phyloP scores from a whole-genome alignment of 2,888 invertebrate genomes.

The Lasiommata megera region DNA sequence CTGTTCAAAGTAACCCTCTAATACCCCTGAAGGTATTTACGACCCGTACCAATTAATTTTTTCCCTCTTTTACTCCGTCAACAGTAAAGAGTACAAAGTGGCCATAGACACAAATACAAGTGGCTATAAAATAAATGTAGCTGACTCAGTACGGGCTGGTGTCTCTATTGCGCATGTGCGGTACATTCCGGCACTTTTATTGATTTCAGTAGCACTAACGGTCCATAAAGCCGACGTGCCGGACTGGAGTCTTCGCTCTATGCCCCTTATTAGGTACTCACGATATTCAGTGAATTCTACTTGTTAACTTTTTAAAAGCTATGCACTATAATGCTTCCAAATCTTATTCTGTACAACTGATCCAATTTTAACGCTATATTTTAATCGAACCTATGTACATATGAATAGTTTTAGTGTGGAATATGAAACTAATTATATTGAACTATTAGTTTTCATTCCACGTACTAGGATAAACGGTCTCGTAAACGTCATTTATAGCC shows the following conservation, averaged over 20 bases:
- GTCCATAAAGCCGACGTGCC: constrained; percentile 79
- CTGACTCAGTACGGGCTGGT: constrained; percentile 70
- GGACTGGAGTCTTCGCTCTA: constrained; percentile 70
- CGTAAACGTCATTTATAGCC: constrained; percentile 59
- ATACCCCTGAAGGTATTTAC: constrained; percentile 48
- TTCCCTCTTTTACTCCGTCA: constrained; percentile 64
- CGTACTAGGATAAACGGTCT: constrained; percentile 54
- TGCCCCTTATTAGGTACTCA: constrained; percentile 78
- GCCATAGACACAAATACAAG: constrained; percentile 79
- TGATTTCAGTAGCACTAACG: constrained; percentile 87
- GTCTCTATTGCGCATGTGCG: constrained; percentile 75
- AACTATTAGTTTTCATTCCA: constrained; percentile 35
- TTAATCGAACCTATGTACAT: background rate
- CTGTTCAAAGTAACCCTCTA: constrained; percentile 46
- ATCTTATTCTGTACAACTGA: background rate
- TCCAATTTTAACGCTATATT: background rate
- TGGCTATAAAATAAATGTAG: constrained; percentile 80
- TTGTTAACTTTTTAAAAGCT: constrained; percentile 69
- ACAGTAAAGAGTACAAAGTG: constrained; percentile 74
- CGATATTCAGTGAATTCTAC: constrained; percentile 66
- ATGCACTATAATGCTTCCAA: background rate
- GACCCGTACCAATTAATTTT: constrained; percentile 60
- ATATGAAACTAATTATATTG: constrained; percentile 5
- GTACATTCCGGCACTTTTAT: constrained; percentile 84
- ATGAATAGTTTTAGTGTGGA: background rate